phyloP scores from a whole-genome alignment of 2,797 vertebrate species.

The Hylomyscus alleni region DNA sequence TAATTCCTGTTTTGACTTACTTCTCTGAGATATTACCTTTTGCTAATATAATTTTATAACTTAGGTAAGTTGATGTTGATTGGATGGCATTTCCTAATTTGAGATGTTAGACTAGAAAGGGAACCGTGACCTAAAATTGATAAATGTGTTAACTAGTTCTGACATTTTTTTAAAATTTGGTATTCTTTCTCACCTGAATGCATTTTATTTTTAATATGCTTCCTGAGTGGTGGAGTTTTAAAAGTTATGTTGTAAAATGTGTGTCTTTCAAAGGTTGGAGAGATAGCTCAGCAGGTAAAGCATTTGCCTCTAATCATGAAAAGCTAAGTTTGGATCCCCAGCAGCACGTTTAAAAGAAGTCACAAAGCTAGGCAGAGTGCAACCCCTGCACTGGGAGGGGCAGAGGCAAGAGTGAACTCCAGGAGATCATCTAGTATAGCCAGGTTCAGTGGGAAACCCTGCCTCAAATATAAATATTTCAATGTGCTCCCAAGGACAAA shows the following conservation, averaged over 20 bases:
- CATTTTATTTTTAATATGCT: conserved; percentile 29
- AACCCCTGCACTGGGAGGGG: background rate
- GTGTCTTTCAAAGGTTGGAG: background rate
- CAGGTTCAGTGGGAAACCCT: background rate
- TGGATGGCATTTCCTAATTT: background rate
- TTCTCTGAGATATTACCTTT: background rate
- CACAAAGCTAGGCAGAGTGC: background rate
- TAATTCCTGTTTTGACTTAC: background rate
- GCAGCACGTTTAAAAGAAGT: background rate
- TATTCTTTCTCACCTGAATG: background rate
- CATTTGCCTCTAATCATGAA: background rate
- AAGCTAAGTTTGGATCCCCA: background rate
- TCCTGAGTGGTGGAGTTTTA: background rate
- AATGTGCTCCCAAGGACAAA: background rate
- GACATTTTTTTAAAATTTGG: background rate
- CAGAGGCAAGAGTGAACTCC: background rate
- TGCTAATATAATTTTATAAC: background rate
- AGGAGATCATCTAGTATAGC: background rate
- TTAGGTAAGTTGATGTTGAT: background rate
- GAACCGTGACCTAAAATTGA: background rate
- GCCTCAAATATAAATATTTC: background rate
- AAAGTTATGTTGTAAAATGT: conserved; percentile 11
- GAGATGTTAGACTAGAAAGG: background rate
- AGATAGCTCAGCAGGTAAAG: background rate
- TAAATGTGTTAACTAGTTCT: background rate